phyloP scores from a whole-genome alignment of 2,888 invertebrate genomes.

The Drosophila multiciliata region DNA sequence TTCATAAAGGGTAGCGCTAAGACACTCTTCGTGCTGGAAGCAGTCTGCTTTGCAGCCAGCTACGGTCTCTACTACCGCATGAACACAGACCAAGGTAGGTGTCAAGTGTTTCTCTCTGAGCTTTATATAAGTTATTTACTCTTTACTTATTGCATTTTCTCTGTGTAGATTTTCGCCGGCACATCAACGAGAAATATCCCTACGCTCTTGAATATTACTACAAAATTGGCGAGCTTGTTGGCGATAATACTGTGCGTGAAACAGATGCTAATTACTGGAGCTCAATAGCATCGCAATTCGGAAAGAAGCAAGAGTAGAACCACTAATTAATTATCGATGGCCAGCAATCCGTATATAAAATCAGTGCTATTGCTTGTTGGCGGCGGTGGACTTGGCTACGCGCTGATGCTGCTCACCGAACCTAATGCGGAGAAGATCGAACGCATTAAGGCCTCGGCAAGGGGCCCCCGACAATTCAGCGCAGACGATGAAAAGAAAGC shows the following conservation, averaged over 20 bases:
- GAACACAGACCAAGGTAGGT: slow-evolving; percentile 89
- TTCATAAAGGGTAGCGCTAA: slow-evolving; percentile 86
- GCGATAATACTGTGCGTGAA: slow-evolving; percentile 85
- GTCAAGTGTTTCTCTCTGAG: slow-evolving; percentile 85
- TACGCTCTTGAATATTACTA: slow-evolving; percentile 89
- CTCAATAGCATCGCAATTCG: slow-evolving; percentile 43
- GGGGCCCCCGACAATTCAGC: slow-evolving; percentile 39
- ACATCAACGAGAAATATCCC: slow-evolving; percentile 89
- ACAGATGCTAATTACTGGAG: slow-evolving; percentile 87
- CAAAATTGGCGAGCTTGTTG: slow-evolving; percentile 88
- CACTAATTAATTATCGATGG: slow-evolving; percentile 71
- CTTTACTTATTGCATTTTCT: slow-evolving; percentile 13
- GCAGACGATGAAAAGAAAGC: slow-evolving; percentile 79
- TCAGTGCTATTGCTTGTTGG: slow-evolving; percentile 87
- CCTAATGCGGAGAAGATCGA: slow-evolving; percentile 85
- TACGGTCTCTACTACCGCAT: slow-evolving; percentile 89
- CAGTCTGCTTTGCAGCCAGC: slow-evolving; percentile 86
- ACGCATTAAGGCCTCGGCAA: slow-evolving; percentile 70
- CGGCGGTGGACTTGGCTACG: slow-evolving; percentile 87
- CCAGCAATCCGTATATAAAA: slow-evolving; percentile 83
- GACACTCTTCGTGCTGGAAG: slow-evolving; percentile 87
- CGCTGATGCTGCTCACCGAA: slow-evolving; percentile 86
- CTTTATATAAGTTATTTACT: slow-evolving; percentile 56
- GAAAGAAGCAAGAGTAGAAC: slow-evolving; percentile 45
- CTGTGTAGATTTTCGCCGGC: slow-evolving; percentile 89